Evolutionary conservation across 2,888 invertebrate species (phyloP).

Genomic region (Rhogogaster chlorosoma): DNA sequence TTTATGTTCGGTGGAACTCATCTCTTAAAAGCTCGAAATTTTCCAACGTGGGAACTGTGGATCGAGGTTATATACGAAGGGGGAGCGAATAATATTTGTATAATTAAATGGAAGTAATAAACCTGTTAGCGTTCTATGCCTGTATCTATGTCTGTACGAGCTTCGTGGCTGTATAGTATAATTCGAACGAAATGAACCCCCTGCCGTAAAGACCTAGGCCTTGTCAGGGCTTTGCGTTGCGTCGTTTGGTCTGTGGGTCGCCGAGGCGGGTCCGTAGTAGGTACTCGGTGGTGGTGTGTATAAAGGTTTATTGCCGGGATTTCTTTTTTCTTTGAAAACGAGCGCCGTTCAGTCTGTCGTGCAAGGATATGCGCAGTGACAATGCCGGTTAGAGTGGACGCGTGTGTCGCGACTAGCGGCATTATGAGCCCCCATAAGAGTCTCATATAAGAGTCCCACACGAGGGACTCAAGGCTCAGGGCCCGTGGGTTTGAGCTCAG

Average conservation of each 20-base stretch:
- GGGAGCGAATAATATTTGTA: background rate
- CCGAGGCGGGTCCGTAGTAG: background rate
- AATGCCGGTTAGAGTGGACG: slow-evolving; percentile 34
- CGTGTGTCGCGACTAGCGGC: slow-evolving; percentile 31
- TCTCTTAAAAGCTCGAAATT: background rate
- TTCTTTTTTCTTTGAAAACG: slow-evolving; percentile 33
- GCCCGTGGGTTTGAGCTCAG: slow-evolving; percentile 14
- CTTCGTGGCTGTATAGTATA: slow-evolving; percentile 5
- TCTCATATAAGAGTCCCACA: slow-evolving; percentile 38
- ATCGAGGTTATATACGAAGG: background rate
- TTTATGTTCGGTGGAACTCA: background rate
- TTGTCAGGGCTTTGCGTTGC: background rate
- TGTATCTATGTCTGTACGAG: background rate
- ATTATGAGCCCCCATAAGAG: slow-evolving; percentile 41
- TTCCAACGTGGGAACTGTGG: slow-evolving; percentile 1
- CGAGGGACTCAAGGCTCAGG: background rate
- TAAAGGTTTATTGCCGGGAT: slow-evolving; percentile 43
- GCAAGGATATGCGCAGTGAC: slow-evolving; percentile 40
- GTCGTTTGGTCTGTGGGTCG: slow-evolving; percentile 29
- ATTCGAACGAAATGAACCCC: slow-evolving; percentile 38
- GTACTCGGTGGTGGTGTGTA: background rate
- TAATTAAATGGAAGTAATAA: slow-evolving; percentile 13
- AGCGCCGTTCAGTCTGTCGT: slow-evolving; percentile 19
- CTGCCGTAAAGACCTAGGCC: slow-evolving; percentile 11
- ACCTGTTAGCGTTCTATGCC: slow-evolving; percentile 11